Base-by-base conservation (phyloP, 53 echinoderm and acorn worm species). In the Temnopleurus reevesii region DNA sequence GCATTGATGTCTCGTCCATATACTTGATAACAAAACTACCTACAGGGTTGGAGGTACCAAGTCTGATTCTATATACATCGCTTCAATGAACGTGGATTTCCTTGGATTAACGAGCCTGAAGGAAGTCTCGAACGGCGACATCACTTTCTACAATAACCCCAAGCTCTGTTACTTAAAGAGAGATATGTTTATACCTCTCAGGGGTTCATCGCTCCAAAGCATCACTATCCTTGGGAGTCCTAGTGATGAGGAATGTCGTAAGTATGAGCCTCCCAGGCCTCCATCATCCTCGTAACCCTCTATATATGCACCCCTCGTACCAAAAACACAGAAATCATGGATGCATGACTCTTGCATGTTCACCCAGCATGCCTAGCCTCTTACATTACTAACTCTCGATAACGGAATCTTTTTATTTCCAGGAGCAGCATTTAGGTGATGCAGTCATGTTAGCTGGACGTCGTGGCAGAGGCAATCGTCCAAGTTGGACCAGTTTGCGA, bases 91-190 rank as follows among this genome's bases (percentile, higher is more conserved):
- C 17, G 59, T 94, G n/a, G 61, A 64, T 44, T 92, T 58, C 44
- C 90, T 97, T 46, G 92, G 92, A 12, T 28, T 94, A 90, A 90
- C 92, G 9, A 95, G 92, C 18, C 94, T 97, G 18, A 55, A 86
- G 54, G 59, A 90, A 77, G 92, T 97, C 23, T 77, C 86, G 4
- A 85, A 84, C 8, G 97, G 97, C 6, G 89, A 94, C 91, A 89
- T 95, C 71, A 86, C 91, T 13, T 55, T 97, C 54, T 30, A 55
- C 15, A 12, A 55, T 41, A 96, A 92, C 60, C 15, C 4, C 5
- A 54, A 83, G 45, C 86, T 94, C 82, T 94, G 94, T 59, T 94
- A 90, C 89, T 87, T 89, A 45, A 23, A 65, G 57, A 26, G 30
- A 24, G 10, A 3, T 19, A 94, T 88, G 87, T 92, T 81, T 63